Evolutionary conservation across 1,140 invertebrate genomes (phyloP), one percentile per base, ranked within the genome.

Genomic region (Aradophagus sp.): DNA sequence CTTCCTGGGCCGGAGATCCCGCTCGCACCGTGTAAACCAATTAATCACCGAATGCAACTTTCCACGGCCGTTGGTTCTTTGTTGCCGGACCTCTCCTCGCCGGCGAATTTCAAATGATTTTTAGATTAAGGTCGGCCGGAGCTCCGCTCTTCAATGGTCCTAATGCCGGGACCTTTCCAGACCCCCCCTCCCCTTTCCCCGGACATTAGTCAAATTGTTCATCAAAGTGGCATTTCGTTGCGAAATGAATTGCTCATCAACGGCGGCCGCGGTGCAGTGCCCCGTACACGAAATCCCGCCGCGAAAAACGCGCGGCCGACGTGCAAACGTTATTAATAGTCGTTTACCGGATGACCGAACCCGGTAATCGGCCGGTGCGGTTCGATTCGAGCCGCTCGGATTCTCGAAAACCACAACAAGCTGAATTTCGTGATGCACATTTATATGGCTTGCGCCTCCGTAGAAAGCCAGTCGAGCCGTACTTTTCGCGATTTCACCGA

Each of bases 261-360:
- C 39, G 13, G 32, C 66, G 58, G 29, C 36, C 44, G n/a, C 34
- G 38, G 19, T 17, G 26, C 44, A 26, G 65, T 59, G 63, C 27
- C 58, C 15, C 14, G 48, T 70, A 70, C 74, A 69, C 52, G 47
- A 74, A 72, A 77, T 56, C 69, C 61, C 48, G 27, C 27, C 23
- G 52, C 75, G 77, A 63, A 75, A 78, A 77, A 80, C 81, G 80
- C 82, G 80, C 78, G 82, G 81, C 80, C 75, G 71, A 78, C 77
- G 77, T 70, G 79, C n/a, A 79, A 82, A 79, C 78, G 79, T 82
- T 73, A 83, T 83, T 84, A 84, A 84, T 83, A 83, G 81, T 82
- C 81, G 81, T 84, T 84, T 84, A 76, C 83, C 79, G 81, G 80
- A 84, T 84, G 80, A 77, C 75, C 79, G 81, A 79, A 74, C 77